phyloP scores from a whole-genome alignment of 2,113 vertebrate genomes.

The Melierax canorus region DNA sequence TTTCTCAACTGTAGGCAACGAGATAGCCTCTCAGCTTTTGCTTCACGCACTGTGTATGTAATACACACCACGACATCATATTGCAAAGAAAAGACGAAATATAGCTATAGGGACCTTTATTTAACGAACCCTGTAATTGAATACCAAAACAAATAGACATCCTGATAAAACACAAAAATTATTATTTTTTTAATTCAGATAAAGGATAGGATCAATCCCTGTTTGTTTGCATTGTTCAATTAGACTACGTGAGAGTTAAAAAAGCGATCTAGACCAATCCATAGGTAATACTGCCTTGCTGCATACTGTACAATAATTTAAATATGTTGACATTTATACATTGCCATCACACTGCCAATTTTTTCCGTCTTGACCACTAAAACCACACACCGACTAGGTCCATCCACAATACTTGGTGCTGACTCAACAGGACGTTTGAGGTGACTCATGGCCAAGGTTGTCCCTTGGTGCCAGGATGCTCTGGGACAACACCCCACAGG shows the following conservation, averaged over 20 bases:
- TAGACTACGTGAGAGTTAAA: background rate
- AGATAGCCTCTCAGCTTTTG: background rate
- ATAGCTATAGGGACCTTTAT: background rate
- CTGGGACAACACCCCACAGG: rapidly evolving
- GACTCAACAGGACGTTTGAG: background rate
- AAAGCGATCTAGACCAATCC: background rate
- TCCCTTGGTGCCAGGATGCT: rapidly evolving
- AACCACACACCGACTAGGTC: background rate
- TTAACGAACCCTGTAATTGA: slow-evolving; percentile 54
- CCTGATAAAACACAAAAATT: background rate
- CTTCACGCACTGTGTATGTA: background rate
- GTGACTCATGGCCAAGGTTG: rapidly evolving
- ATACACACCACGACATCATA: background rate
- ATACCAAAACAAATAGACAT: slow-evolving; percentile 17
- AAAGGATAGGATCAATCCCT: background rate
- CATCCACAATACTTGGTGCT: background rate
- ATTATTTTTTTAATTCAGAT: background rate
- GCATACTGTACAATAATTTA: background rate
- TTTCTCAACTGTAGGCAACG: background rate
- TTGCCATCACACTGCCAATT: background rate
- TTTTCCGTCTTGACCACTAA: background rate
- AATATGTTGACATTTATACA: background rate
- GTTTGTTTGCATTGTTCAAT: background rate
- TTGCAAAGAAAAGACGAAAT: slow-evolving; percentile 23
- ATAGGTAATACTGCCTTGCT: background rate